These are phyloP conservation scores for Drosophila monieri DNA, from an alignment of 2,888 invertebrate genomes.

Conservation along the genomic window DNA sequence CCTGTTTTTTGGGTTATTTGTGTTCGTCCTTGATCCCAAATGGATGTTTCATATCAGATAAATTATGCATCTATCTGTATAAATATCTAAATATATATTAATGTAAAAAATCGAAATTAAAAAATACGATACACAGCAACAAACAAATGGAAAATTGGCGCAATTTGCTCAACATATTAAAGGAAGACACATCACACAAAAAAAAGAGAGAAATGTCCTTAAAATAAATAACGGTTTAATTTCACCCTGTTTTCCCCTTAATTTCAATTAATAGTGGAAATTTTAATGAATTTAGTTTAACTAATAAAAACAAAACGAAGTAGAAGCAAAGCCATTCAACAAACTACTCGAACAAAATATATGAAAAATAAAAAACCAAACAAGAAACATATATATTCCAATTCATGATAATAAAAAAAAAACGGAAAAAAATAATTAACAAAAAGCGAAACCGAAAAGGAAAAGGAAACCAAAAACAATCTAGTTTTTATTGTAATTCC, in stretches of 20 bases:
- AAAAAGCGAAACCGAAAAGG: slow-evolving; percentile 37
- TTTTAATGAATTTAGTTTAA: slow-evolving; percentile 68
- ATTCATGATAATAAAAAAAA: slow-evolving; percentile 65
- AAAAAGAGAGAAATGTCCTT: slow-evolving; percentile 10
- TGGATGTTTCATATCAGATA: slow-evolving; percentile 41
- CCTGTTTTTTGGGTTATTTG: background rate
- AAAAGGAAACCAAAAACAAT: slow-evolving; percentile 49
- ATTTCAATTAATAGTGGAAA: slow-evolving; percentile 64
- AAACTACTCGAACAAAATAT: slow-evolving; percentile 31
- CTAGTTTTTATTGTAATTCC: slow-evolving; percentile 80
- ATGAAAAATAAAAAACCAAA: slow-evolving; percentile 1
- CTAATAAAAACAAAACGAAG: slow-evolving; percentile 50
- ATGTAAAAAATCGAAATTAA: slow-evolving; percentile 31
- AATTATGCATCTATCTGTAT: slow-evolving; percentile 39
- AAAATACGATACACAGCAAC: slow-evolving; percentile 8
- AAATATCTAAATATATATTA: slow-evolving; percentile 42
- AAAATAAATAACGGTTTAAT: slow-evolving; percentile 5
- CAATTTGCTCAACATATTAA: slow-evolving; percentile 66
- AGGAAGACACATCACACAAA: slow-evolving; percentile 3
- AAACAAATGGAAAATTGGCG: slow-evolving; percentile 49
- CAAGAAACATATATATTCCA: slow-evolving; percentile 54
- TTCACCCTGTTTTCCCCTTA: slow-evolving; percentile 20
- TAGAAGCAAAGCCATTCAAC: slow-evolving; percentile 25
- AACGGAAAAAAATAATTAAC: slow-evolving; percentile 14
- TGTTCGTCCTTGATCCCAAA: slow-evolving; percentile 1